Conservation (phyloP, 53 echinoderm and acorn worm genomes). For the Mesocentrotus franciscanus region DNA sequence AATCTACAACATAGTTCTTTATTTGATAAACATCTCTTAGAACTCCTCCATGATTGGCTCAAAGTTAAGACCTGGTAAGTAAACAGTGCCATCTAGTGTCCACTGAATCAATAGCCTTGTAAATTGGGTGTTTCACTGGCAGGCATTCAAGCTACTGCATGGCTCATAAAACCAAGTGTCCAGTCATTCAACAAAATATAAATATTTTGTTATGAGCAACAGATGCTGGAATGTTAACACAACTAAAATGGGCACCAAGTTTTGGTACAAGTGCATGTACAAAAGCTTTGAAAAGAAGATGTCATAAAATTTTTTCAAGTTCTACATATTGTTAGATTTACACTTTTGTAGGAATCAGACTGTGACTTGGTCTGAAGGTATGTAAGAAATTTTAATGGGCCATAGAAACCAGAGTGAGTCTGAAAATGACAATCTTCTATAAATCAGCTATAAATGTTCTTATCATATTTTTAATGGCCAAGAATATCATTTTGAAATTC, state of each 20-base stretch:
- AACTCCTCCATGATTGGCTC: not conserved
- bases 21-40: not conserved
- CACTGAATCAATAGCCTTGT: not conserved
- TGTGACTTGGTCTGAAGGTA: not conserved
- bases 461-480: too few relatives aligned
- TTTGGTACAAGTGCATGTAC: not conserved
- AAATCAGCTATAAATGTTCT: too few relatives aligned
- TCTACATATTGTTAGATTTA: not conserved
- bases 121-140: not conserved
- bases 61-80: not conserved
- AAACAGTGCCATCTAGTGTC: constrained; percentile 12
- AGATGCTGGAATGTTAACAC: not conserved
- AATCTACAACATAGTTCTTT: not conserved
- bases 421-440: not conserved
- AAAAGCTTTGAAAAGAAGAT: not conserved
- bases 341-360: too few relatives aligned
- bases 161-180: not conserved
- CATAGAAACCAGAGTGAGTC: not conserved
- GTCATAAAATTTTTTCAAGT: not conserved
- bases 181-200: not conserved
- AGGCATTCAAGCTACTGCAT: not conserved
- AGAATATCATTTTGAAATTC: too few relatives aligned
- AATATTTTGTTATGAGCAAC: constrained; percentile 1
- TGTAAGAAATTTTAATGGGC: not conserved
- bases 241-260: not conserved